Conservation (phyloP, 2,888 invertebrate species). For the Leucophenga montana region DNA sequence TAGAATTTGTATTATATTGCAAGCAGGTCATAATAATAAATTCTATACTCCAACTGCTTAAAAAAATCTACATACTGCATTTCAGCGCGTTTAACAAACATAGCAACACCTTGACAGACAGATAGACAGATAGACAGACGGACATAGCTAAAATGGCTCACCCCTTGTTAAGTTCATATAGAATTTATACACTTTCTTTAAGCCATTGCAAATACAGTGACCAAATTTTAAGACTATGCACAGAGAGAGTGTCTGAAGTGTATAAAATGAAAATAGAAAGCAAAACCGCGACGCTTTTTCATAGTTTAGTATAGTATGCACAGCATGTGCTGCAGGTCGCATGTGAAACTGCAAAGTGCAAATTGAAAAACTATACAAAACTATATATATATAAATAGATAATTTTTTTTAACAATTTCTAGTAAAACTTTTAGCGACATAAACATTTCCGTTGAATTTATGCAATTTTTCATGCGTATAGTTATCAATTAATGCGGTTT, state of each 20-base stretch:
- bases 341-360: conserved; percentile 42
- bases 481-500: neutral
- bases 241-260: too few species aligned
- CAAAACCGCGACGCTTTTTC: conserved; percentile 22
- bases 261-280: conserved; percentile 11
- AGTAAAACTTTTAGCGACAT: neutral
- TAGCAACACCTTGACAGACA: too few species aligned
- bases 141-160: too few species aligned
- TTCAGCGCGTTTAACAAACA: too few species aligned
- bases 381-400: too few species aligned
- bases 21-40: too few species aligned
- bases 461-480: neutral
- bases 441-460: neutral
- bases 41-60: too few species aligned
- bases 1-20: too few species aligned
- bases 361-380: conserved; percentile 9
- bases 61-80: too few species aligned
- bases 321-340: conserved; percentile 31
- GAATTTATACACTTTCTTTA: too few species aligned
- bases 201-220: conserved; percentile 16
- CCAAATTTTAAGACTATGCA: conserved; percentile 54
- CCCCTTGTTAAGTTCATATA: too few species aligned
- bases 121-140: too few species aligned
- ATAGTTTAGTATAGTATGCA: conserved; percentile 23
- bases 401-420: neutral